Percentiles rank a stretch among this genome's conserved stretches.
phyloP scores from a whole-genome alignment of 92 coral and sea anemone genomes.

The Siderastrea radians region DNA sequence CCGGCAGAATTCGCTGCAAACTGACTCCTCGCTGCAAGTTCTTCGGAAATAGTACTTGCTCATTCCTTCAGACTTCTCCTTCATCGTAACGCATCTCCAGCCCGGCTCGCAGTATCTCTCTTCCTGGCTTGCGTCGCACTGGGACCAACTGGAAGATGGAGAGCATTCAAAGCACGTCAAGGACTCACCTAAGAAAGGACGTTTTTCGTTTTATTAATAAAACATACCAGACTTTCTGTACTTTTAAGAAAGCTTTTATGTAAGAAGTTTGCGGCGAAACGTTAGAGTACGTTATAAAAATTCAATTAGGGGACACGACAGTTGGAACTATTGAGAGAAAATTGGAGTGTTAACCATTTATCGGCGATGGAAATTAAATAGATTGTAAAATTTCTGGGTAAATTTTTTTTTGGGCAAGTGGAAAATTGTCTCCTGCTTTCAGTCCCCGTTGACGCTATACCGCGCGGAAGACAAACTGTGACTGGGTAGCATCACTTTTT shows the following conservation, averaged over 20 bases:
- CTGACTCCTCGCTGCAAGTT: conserved; percentile 58
- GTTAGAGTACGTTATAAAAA: too few species aligned
- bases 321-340: too few species aligned
- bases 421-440: too few species aligned
- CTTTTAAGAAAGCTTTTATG: neutral
- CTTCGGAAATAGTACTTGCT: conserved; percentile 34
- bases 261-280: too few species aligned
- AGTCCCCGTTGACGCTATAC: too few species aligned
- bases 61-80: conserved; percentile 54
- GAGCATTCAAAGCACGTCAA: conserved; percentile 66
- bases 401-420: too few species aligned
- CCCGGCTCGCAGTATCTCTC: conserved; percentile 49
- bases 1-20: conserved; percentile 62
- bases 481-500: too few species aligned
- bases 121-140: conserved; percentile 32
- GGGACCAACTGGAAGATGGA: conserved; percentile 23
- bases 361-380: too few species aligned
- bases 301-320: too few species aligned
- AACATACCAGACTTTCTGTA: neutral
- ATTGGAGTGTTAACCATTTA: too few species aligned
- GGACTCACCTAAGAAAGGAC: conserved; percentile 19
- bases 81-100: conserved; percentile 47
- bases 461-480: too few species aligned
- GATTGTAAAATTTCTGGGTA: too few species aligned
- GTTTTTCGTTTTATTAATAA: neutral